Conservation (phyloP, 2,113 vertebrate species). For the Callithrix jacchus region DNA sequence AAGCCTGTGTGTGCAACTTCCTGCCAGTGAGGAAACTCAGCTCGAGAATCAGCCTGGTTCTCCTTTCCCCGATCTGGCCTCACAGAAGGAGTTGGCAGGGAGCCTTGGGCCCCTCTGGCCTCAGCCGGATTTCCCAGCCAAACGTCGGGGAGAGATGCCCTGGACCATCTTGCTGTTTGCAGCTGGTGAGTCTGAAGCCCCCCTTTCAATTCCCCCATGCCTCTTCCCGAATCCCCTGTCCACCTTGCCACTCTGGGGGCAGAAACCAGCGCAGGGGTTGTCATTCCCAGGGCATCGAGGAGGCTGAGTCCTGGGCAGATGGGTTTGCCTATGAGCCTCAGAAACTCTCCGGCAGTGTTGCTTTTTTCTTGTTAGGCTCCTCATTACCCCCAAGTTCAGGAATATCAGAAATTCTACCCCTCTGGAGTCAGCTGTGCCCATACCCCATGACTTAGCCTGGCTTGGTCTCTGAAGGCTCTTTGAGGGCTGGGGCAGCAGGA, state of each 20-base stretch:
- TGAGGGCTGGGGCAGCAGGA: neutral
- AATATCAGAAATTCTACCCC: neutral
- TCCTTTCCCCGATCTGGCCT: conserved; percentile 59
- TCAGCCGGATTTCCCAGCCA: neutral
- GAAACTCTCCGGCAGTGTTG: neutral
- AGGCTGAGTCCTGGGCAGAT: neutral
- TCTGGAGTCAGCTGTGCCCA: neutral
- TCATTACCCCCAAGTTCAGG: neutral
- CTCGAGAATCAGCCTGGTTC: conserved; percentile 43
- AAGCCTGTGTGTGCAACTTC: conserved; percentile 68
- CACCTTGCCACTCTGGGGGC: neutral
- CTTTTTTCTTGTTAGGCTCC: neutral
- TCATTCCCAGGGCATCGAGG: neutral
- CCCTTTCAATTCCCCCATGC: neutral
- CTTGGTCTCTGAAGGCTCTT: neutral
- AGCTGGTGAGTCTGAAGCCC: conserved; percentile 58
- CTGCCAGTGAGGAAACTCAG: conserved; percentile 63
- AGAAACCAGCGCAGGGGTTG: neutral
- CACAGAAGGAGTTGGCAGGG: conserved; percentile 37
- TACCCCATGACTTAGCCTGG: neutral
- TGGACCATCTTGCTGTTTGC: conserved; percentile 67
- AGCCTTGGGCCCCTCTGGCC: conserved; percentile 32
- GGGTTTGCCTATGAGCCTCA: neutral
- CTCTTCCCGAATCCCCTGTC: neutral
- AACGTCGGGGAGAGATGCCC: conserved; percentile 52